Evolutionary conservation across 1,140 invertebrate genomes (phyloP).

Genomic region (Chlorops oryzae): DNA sequence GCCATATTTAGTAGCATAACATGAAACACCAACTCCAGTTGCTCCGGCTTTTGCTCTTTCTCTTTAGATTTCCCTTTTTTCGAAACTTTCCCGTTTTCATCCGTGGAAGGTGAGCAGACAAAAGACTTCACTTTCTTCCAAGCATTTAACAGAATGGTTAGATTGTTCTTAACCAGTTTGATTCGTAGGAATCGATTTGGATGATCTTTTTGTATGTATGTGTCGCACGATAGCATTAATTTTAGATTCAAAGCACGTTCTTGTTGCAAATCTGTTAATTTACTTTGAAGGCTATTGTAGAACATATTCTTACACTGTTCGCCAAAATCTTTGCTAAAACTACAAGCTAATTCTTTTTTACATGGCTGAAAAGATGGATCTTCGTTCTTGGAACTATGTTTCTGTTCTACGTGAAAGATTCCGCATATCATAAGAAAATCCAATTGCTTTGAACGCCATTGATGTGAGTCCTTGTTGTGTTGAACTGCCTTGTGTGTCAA

Average conservation of each 20-base stretch:
- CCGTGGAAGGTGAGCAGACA: constrained; percentile 43
- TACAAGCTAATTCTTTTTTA: constrained; percentile 9
- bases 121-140: constrained; percentile 56
- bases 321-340: constrained; percentile 26
- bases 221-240: constrained; percentile 53
- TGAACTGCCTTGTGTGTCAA: constrained; percentile 56
- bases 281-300: constrained; percentile 58
- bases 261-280: constrained; percentile 56
- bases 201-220: constrained; percentile 49
- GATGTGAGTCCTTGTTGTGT: constrained; percentile 50
- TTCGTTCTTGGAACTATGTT: too few species aligned
- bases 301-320: constrained; percentile 57
- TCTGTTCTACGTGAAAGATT: constrained; percentile 53
- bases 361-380: constrained; percentile 46
- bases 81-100: constrained; percentile 27
- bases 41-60: constrained; percentile 14
- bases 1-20: constrained; percentile 63
- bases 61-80: constrained; percentile 28
- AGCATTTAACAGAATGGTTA: constrained; percentile 51
- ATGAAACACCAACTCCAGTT: constrained; percentile 55
- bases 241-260: constrained; percentile 53
- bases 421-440: constrained; percentile 59
- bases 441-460: constrained; percentile 61
- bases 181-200: constrained; percentile 48
- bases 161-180: constrained; percentile 51